phyloP scores from a whole-genome alignment of 1,140 invertebrate species.

The Tetramorium parvispinum region DNA sequence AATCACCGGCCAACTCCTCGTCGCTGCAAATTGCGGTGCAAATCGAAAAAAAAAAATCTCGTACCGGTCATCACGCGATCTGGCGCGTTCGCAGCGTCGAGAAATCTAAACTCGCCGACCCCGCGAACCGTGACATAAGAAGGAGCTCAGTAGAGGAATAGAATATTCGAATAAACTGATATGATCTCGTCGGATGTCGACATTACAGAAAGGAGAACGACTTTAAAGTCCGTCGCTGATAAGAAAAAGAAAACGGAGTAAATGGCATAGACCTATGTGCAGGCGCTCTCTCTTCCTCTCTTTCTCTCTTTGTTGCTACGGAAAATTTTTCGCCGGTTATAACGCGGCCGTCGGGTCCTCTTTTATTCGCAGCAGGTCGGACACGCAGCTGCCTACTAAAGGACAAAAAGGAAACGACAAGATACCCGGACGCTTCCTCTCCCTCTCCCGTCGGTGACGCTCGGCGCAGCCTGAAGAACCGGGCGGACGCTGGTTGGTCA shows the following conservation, averaged over 20 bases:
- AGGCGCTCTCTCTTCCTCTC: background rate
- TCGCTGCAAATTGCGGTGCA: background rate
- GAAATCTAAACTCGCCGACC: background rate
- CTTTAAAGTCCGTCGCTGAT: conserved; percentile 3
- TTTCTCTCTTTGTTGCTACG: background rate
- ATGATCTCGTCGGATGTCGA: background rate
- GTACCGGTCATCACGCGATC: background rate
- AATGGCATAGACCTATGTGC: background rate
- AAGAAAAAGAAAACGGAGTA: conserved; percentile 14
- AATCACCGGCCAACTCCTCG: background rate
- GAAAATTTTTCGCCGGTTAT: conserved; percentile 14
- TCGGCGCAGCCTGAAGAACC: background rate
- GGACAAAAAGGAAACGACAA: conserved; percentile 13
- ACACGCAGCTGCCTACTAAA: background rate
- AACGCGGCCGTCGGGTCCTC: background rate
- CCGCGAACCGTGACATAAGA: background rate
- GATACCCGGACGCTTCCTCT: background rate
- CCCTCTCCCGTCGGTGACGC: background rate
- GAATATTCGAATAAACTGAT: background rate
- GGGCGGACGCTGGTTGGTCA: background rate
- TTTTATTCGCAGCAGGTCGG: conserved; percentile 10
- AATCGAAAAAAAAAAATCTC: background rate
- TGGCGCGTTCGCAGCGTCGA: background rate
- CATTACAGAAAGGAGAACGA: background rate
- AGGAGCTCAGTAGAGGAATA: background rate